These are phyloP conservation scores for Himantopus leucocephalus DNA, from an alignment of 2,113 vertebrate genomes.

Conservation along the genomic window DNA sequence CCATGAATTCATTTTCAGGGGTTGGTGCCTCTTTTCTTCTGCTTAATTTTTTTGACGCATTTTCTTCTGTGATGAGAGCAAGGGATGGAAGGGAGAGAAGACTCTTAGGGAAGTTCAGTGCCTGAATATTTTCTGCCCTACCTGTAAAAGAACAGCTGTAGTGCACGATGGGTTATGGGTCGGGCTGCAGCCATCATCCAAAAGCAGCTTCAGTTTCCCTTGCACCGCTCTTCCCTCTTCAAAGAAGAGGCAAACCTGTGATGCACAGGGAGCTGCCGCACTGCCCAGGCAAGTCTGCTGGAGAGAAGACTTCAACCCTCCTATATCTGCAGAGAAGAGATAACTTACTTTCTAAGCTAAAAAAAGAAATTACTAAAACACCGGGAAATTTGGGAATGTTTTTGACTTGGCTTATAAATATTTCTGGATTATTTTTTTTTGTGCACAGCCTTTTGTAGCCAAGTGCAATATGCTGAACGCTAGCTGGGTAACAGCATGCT, in stretches of 20 bases:
- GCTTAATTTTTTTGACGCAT: neutral
- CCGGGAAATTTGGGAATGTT: neutral
- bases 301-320: neutral
- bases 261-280: too few relatives aligned
- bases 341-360: neutral
- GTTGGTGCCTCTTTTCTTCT: neutral
- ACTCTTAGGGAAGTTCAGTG: neutral
- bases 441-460: conserved; percentile 4
- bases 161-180: neutral
- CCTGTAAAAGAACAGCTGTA: neutral
- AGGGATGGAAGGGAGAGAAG: neutral
- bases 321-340: neutral
- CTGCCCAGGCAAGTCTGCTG: neutral
- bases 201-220: neutral
- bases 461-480: conserved; percentile 41
- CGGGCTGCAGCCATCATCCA: neutral
- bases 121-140: neutral
- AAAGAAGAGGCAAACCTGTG: neutral
- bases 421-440: neutral
- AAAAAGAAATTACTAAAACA: neutral
- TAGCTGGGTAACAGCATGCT: conserved; percentile 50
- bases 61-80: neutral
- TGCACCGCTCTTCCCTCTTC: neutral
- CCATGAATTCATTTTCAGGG: neutral
- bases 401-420: neutral